Base-by-base conservation (phyloP, 2,113 vertebrate species). In the Xiphophorus hellerii region DNA sequence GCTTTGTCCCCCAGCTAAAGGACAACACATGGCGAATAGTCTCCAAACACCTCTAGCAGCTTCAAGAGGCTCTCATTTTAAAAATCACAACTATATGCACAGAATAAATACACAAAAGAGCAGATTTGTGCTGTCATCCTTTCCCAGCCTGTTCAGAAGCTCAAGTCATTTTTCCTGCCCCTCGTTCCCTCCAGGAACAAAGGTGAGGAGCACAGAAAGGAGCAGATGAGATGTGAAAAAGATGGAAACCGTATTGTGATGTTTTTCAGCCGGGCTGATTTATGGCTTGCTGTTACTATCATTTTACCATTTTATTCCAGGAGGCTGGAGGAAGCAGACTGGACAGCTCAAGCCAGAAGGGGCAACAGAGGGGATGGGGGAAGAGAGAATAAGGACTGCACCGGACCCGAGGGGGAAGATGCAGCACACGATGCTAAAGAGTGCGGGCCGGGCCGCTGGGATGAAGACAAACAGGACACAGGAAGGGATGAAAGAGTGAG, bases 181-280 rank as follows among this genome's bases (percentile, higher is more conserved):
- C 77, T 81, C 14, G 2, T 28, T 86, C 71, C 75, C 79, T 76
- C 65, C 62, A 70, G 74, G 74, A 84, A 83, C 76, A 92, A 88
- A 92, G 90, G 91, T 92, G 92, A 92, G 90, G 91, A 87, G 75
- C 90, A 85, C 63, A 71, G 78, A 84, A 80, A 89, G 77, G 77
- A 83, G 67, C 74, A 79, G 81, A 80, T 66, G 74, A 85, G 74
- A 71, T 84, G 81, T 73, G 76, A 81, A 83, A 71, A 67, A 73
- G 70, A 80, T 33, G 44, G 73, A 69, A 79, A 74, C 68, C 66
- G 64, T 89, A 89, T 89, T 83, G 74, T 83, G 83, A 83, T 89
- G 89, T 86, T 90, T 58, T 91, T 88, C 89, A 91, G 82, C 88
- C 88, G 81, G 76, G 73, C 81, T 93, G 90, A 93, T 93, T 93